Evolutionary conservation across 2,113 vertebrate genomes (phyloP), one percentile per base, ranked within the genome.

Genomic region (Sceloporus tristichus): DNA sequence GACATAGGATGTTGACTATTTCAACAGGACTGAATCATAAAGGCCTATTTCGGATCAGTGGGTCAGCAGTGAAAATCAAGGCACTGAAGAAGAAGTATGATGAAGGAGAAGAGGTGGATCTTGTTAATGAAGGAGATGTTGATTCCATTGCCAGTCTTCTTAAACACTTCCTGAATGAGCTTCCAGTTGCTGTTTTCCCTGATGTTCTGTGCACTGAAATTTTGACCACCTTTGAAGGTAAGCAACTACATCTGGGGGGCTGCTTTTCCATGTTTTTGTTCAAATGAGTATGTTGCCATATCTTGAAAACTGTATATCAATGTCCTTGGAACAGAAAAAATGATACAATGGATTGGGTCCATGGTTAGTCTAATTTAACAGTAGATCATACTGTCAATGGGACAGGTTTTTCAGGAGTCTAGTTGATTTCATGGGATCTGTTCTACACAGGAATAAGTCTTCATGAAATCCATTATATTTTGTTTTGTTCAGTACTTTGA

Each of bases 151-250:
- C 97, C 25, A 97, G 97, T 2, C 96, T 98, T 14, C 95, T 98
- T 80, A 98, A 98, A 92, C 96, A 97, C 25, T 98, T 98, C 93
- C 87, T 98, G 65, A 95, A 97, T 90, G 97, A 98, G 88, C 93
- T 98, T 21, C 98, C 97, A 6, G 90, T 93, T 29, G 96, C 97
- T 66, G 34, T 98, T 80, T 93, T 98, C 53, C 97, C 97, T 4
- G 96, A 96, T 48, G 65, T 86, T 23, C 83, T 95, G 16, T 94
- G 94, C 56, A 91, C 88, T 90, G 90, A 88, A 79, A 86, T 98
- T 91, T 84, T 97, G 68, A 83, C 90, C 71, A 79, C 84, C 92
- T 93, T 97, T 86, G 94, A 94, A 97, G 97, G 97, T 98, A 97
- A 14, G 82, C 88, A 68, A 86, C 18, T 18, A 62, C 14, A 62